A percentile compares a stretch with the other conserved stretches of the same genome.
These are phyloP conservation scores for Apomyelois bistriatella DNA, from an alignment of 2,888 invertebrate genomes.

Conservation along the genomic window DNA sequence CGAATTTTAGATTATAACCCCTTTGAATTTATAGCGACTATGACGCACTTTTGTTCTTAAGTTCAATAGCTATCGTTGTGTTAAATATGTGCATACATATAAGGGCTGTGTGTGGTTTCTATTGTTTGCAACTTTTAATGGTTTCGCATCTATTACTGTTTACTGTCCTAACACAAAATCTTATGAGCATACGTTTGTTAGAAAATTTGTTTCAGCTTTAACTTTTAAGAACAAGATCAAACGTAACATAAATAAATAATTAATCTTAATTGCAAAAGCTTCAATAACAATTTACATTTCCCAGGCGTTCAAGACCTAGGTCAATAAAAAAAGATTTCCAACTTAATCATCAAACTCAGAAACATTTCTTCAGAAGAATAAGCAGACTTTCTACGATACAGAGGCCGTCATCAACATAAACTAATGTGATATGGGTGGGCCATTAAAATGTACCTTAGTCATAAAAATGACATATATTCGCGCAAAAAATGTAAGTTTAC, in stretches of 20 bases:
- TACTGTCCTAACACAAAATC: background rate
- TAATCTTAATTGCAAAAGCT: too few relatives aligned
- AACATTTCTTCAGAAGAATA: too few relatives aligned
- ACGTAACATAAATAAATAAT: too few relatives aligned
- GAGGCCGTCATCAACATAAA: too few relatives aligned
- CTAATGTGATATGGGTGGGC: too few relatives aligned
- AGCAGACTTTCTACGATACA: too few relatives aligned
- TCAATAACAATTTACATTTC: too few relatives aligned
- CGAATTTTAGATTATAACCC: conserved; percentile 11
- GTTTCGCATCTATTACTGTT: background rate
- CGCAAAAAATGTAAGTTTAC: conserved; percentile 23
- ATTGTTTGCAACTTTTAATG: background rate
- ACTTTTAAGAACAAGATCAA: too few relatives aligned
- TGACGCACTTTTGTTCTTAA: conserved; percentile 5
- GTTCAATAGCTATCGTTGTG: background rate
- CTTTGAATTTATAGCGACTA: background rate
- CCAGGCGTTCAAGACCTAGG: too few relatives aligned
- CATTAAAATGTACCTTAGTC: background rate
- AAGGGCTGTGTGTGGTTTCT: background rate
- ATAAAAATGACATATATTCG: background rate
- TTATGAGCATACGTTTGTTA: background rate
- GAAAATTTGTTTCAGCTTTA: too few relatives aligned
- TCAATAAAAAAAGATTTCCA: too few relatives aligned
- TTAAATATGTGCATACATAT: background rate
- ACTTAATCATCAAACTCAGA: too few relatives aligned